Conservation (phyloP, 2,797 vertebrate species). For the Acanthurus lineatus region DNA sequence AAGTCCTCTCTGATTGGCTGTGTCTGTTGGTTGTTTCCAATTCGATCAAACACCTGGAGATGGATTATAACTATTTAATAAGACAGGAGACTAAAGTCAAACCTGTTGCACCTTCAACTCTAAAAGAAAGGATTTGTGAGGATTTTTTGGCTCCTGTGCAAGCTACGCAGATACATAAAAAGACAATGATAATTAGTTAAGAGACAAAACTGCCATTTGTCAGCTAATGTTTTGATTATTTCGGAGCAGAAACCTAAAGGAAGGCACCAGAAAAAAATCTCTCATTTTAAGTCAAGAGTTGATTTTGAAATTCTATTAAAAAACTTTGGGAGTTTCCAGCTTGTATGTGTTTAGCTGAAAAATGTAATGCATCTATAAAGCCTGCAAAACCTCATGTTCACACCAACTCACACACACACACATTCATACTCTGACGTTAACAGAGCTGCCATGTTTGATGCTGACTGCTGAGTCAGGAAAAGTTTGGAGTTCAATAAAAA, state of each 20-base stretch:
- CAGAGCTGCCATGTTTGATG: not conserved
- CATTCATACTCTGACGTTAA: not conserved
- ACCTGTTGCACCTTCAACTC: not conserved
- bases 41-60: too few species aligned
- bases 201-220: too few species aligned
- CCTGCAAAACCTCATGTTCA: not conserved
- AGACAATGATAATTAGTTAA: not conserved
- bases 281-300: not conserved
- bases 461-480: not conserved
- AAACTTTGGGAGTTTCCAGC: too few species aligned
- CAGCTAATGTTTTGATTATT: too few species aligned
- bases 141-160: not conserved
- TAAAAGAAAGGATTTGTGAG: not conserved
- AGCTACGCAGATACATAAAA: not conserved
- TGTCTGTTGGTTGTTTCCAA: too few species aligned
- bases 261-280: too few species aligned
- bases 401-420: not conserved
- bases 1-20: too few species aligned
- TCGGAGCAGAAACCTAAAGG: too few species aligned
- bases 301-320: not conserved
- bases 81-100: too few species aligned
- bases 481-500: constrained; percentile 2
- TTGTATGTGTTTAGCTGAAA: too few species aligned
- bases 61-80: too few species aligned
- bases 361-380: not conserved